Evolutionary conservation across 2,113 vertebrate genomes (phyloP).

Genomic region (Cyprinus carpio): DNA sequence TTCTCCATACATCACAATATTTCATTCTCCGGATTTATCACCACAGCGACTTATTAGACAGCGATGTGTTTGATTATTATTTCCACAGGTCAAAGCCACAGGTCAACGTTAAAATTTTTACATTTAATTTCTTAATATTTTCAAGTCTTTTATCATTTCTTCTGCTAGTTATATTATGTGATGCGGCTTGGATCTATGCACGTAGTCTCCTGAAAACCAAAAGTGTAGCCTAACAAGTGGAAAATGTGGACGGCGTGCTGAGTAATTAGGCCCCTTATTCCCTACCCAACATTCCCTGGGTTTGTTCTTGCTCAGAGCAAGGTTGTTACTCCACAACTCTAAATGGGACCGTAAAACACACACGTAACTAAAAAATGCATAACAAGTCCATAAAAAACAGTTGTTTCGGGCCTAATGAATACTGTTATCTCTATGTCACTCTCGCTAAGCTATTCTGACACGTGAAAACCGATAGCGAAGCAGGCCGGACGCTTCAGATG

Average conservation of each 20-base stretch:
- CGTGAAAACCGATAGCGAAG: not conserved
- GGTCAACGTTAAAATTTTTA: not conserved
- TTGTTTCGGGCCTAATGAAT: not conserved
- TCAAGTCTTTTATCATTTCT: not conserved
- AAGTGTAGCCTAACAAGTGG: conserved; percentile 1
- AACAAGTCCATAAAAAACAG: not conserved
- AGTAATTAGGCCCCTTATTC: conserved; percentile 39
- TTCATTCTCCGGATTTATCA: not conserved
- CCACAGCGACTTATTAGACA: not conserved
- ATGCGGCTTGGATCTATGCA: not conserved
- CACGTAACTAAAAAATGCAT: not conserved
- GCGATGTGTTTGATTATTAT: not conserved
- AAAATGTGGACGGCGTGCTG: conserved; percentile 6
- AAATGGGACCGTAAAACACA: conserved; percentile 12
- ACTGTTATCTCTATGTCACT: not conserved
- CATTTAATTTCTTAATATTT: not conserved
- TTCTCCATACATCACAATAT: not conserved
- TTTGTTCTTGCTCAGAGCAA: conserved; percentile 41
- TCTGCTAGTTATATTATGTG: not conserved
- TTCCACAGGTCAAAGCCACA: not conserved
- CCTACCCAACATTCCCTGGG: conserved; percentile 19
- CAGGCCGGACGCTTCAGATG: not conserved
- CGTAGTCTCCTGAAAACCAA: not conserved
- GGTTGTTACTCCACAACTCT: conserved; percentile 23
- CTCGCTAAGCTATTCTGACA: conserved; percentile 1